Percentiles rank a stretch among this genome's conserved stretches.
Evolutionary conservation across 2,113 vertebrate species (phyloP).

Genomic region (Perca fluviatilis): DNA sequence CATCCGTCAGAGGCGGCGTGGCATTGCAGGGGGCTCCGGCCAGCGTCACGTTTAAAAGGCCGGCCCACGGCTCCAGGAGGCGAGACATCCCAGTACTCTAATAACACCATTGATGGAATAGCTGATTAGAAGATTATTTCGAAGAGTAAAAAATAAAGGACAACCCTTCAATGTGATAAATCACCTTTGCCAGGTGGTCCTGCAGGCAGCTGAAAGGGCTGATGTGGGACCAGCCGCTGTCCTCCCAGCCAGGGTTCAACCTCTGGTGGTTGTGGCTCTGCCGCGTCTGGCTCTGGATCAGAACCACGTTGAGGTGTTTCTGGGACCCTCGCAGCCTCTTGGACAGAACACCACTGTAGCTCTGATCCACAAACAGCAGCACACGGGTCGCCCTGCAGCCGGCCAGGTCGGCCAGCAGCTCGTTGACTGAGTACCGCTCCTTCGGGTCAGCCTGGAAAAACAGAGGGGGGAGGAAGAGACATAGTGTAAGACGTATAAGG

Average conservation of each 20-base stretch:
- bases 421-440: conserved; percentile 72
- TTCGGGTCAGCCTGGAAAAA: conserved; percentile 69
- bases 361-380: conserved; percentile 87
- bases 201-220: conserved; percentile 78
- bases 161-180: neutral
- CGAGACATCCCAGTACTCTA: conserved; percentile 70
- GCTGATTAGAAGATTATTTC: neutral
- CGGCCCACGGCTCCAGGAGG: conserved; percentile 66
- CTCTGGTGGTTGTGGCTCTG: conserved; percentile 58
- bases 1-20: conserved; percentile 85
- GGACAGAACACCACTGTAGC: conserved; percentile 82
- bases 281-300: conserved; percentile 74
- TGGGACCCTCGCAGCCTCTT: conserved; percentile 84
- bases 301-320: conserved; percentile 84
- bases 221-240: conserved; percentile 78
- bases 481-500: too few relatives aligned
- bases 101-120: neutral
- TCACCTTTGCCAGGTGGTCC: conserved; percentile 83
- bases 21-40: conserved; percentile 86
- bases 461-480: neutral
- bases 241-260: conserved; percentile 39
- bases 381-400: conserved; percentile 85
- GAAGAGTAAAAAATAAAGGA: neutral
- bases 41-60: conserved; percentile 84
- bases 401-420: conserved; percentile 78